A percentile compares a stretch with the other conserved stretches of the same genome.
These are phyloP conservation scores for human DNA, from an alignment of 2,113 vertebrate species.

Conservation along the genomic window GRCh38 chr3:117252001-117252500, in stretches of 20 bases:
- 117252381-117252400: background rate
- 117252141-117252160: background rate
- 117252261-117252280: background rate
- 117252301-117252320: background rate
- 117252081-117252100: background rate
- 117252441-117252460: background rate
- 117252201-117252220: background rate
- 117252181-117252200: background rate
- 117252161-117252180: background rate
- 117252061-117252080: background rate
- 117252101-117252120: background rate
- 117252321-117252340: background rate
- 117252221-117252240: background rate
- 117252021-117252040: fast-evolving
- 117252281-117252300: background rate
- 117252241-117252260: background rate
- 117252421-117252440: background rate
- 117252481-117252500: background rate
- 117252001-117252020: background rate
- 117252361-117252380: background rate
- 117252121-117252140: background rate
- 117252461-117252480: background rate
- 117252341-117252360: background rate
- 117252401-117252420: background rate
- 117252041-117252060: too few species aligned